Evolutionary conservation across 2,888 invertebrate genomes (phyloP).

Genomic region (Hedychridium roseum): DNA sequence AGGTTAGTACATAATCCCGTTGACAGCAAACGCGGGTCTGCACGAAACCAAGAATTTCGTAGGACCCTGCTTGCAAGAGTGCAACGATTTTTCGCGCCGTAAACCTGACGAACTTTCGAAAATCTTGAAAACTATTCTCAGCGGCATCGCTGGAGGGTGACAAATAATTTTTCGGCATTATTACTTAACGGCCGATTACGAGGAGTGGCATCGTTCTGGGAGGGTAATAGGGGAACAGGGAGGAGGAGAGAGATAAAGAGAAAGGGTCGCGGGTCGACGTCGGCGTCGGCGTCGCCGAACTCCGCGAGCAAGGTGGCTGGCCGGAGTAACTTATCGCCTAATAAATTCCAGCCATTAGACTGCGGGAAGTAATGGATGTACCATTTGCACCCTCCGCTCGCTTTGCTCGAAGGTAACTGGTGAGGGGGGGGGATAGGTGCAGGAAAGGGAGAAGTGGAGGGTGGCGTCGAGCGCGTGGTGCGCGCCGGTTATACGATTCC

Average conservation of each 20-base stretch:
- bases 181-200: no score
- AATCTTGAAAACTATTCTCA: no score
- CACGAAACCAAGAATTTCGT: no score
- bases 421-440: conserved; percentile 1
- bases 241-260: neutral
- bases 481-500: conserved; percentile 14
- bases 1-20: no score
- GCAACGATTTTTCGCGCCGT: no score
- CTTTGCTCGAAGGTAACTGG: conserved; percentile 25
- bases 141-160: no score
- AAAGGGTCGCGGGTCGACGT: conserved; percentile 37
- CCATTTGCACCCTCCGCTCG: conserved; percentile 51
- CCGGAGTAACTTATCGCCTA: conserved; percentile 54
- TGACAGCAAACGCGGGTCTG: no score
- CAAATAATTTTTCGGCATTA: no score
- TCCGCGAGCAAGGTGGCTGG: conserved; percentile 39
- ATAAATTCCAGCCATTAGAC: conserved; percentile 56
- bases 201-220: no score
- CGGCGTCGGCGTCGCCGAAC: conserved; percentile 43
- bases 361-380: conserved; percentile 55
- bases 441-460: conserved; percentile 1
- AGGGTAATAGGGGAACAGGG: conserved; percentile 1
- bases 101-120: no score
- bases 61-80: no score
- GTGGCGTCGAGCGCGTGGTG: conserved; percentile 9